These are phyloP conservation scores for Aradus depressus DNA, from an alignment of 2,888 invertebrate genomes.

Conservation along the genomic window DNA sequence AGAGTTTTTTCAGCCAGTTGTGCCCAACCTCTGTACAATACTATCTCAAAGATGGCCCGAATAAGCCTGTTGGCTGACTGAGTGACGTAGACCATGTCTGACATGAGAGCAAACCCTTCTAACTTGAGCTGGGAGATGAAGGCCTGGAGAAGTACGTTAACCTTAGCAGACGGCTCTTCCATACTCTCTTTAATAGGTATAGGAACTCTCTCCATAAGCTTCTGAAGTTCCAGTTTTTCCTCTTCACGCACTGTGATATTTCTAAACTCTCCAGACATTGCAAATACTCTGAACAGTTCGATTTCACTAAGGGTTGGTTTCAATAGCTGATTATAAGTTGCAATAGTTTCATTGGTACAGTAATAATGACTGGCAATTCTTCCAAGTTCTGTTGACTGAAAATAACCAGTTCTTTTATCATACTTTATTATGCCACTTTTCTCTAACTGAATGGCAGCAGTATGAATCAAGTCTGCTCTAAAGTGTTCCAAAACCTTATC, in stretches of 20 bases:
- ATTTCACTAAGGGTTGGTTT: constrained; percentile 96
- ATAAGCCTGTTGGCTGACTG: constrained; percentile 92
- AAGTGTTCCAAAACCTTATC: constrained; percentile 80
- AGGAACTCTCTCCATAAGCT: constrained; percentile 89
- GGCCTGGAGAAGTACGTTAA: constrained; percentile 89
- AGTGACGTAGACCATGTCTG: constrained; percentile 98
- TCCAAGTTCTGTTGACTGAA: constrained; percentile 86
- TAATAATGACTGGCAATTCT: constrained; percentile 98
- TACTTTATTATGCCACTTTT: constrained; percentile 92
- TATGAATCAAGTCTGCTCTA: constrained; percentile 89
- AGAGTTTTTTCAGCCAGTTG: constrained; percentile 92
- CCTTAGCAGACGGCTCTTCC: constrained; percentile 94
- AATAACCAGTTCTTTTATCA: constrained; percentile 82
- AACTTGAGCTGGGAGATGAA: constrained; percentile 97
- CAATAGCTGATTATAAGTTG: constrained; percentile 88
- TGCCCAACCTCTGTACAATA: constrained; percentile 86
- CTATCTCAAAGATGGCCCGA: constrained; percentile 95
- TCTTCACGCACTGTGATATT: constrained; percentile 89
- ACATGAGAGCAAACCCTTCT: constrained; percentile 97
- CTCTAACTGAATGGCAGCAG: constrained; percentile 82
- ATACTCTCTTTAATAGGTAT: constrained; percentile 98
- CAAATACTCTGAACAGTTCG: constrained; percentile 95
- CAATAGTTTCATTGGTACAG: constrained; percentile 93
- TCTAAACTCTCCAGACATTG: constrained; percentile 90
- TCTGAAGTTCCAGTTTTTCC: constrained; percentile 92